These are phyloP conservation scores for Callionymus lyra DNA, from an alignment of 2,113 vertebrate species.

Conservation along the genomic window DNA sequence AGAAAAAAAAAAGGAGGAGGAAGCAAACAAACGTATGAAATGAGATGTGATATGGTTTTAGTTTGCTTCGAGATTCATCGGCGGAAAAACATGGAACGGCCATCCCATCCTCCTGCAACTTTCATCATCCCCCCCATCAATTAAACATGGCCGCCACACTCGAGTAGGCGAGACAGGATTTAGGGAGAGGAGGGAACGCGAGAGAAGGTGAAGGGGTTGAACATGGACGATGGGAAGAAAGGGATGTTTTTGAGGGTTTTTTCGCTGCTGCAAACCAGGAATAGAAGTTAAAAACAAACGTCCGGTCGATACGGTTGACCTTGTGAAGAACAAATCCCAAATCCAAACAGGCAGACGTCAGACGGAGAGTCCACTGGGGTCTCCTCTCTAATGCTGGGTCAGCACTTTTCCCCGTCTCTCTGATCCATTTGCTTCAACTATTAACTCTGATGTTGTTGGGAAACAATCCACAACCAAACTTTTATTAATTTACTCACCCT, in stretches of 20 bases:
- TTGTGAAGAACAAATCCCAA: constrained; percentile 17
- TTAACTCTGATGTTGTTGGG: too few species aligned
- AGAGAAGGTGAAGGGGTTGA: not conserved
- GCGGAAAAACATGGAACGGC: constrained; percentile 47
- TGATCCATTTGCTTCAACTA: too few species aligned
- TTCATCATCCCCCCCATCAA: constrained; percentile 55
- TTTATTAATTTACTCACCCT: too few species aligned
- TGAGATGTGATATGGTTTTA: constrained; percentile 7
- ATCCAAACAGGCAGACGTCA: too few species aligned
- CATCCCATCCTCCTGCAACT: constrained; percentile 56
- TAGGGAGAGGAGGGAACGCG: constrained; percentile 3
- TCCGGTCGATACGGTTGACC: constrained; percentile 31
- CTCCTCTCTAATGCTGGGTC: too few species aligned
- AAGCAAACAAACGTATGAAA: not conserved
- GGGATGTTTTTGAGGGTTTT: constrained; percentile 26
- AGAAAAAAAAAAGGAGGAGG: too few species aligned
- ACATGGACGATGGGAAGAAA: not conserved
- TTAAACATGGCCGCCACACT: constrained; percentile 41
- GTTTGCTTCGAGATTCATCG: constrained; percentile 11
- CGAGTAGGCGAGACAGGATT: constrained; percentile 10
- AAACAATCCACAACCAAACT: too few species aligned
- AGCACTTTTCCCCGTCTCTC: too few species aligned
- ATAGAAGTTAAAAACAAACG: constrained; percentile 38
- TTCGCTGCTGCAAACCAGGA: constrained; percentile 34
- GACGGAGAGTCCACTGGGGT: too few species aligned